Conservation (phyloP, 2,888 invertebrate species). For the Pseudolycoriella hygida region DNA sequence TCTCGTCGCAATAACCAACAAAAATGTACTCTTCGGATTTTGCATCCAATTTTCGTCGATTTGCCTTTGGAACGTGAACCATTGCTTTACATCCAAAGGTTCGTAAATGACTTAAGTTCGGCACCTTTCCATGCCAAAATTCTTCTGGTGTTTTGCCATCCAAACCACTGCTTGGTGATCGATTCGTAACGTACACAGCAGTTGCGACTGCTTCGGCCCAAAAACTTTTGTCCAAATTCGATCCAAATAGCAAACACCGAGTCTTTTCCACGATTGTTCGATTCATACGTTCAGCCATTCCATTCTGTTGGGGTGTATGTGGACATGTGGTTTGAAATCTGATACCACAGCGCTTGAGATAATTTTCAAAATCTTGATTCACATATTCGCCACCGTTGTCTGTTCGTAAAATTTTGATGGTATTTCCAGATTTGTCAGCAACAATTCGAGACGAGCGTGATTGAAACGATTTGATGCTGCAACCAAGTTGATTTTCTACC, state of each 20-base stretch:
- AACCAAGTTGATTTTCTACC: neutral
- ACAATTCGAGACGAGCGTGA: too few relatives aligned
- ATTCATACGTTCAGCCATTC: neutral
- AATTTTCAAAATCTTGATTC: slow-evolving; percentile 11
- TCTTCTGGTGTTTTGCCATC: slow-evolving; percentile 4
- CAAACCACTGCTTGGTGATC: neutral
- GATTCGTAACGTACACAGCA: neutral
- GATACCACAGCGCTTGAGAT: slow-evolving; percentile 15
- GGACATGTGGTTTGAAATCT: slow-evolving; percentile 16
- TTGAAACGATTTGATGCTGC: too few relatives aligned
- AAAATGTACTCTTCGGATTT: slow-evolving; percentile 18
- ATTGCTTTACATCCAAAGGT: slow-evolving; percentile 18
- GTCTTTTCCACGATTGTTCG: neutral
- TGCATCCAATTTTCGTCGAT: slow-evolving; percentile 16
- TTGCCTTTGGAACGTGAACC: slow-evolving; percentile 19
- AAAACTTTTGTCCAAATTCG: neutral
- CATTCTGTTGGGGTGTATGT: neutral
- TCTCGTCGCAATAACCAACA: slow-evolving; percentile 18
- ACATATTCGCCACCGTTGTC: slow-evolving; percentile 15
- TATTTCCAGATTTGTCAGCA: neutral
- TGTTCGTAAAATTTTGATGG: neutral
- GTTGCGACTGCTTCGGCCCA: neutral
- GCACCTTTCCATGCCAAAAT: neutral
- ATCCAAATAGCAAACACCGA: neutral
- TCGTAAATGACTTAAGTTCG: neutral